Evolutionary conservation across 2,888 invertebrate genomes (phyloP).

Genomic region (Pristionchus entomophagus): DNA sequence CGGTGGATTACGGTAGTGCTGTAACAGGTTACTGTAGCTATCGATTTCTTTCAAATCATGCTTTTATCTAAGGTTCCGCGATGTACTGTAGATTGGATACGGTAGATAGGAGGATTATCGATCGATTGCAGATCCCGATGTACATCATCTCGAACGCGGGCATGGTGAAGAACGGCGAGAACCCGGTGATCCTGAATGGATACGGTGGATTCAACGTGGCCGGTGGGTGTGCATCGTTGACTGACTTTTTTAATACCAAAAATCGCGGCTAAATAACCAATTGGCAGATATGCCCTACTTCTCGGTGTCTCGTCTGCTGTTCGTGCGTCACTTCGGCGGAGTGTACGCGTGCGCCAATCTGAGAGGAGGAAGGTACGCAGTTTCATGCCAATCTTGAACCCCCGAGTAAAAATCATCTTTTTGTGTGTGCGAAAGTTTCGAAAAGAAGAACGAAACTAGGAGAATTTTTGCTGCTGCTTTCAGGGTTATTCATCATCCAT

Average conservation of each 20-base stretch:
- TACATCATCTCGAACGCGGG: conserved; percentile 83
- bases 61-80: too few relatives aligned
- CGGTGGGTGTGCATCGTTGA: background rate
- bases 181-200: conserved; percentile 90
- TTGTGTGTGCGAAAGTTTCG: too few relatives aligned
- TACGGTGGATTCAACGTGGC: conserved; percentile 85
- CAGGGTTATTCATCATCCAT: background rate
- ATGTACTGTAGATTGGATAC: background rate
- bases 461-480: too few relatives aligned
- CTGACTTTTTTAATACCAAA: background rate
- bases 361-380: conserved; percentile 89
- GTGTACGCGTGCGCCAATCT: conserved; percentile 93
- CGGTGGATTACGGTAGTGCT: background rate
- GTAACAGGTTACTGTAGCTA: background rate
- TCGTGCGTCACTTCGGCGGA: conserved; percentile 91
- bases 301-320: conserved; percentile 88
- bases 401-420: too few relatives aligned
- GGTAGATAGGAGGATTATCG: background rate
- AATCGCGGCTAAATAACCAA: background rate
- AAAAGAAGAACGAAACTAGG: too few relatives aligned
- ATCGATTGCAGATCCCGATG: conserved; percentile 84
- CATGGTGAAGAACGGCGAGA: conserved; percentile 56
- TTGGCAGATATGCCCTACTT: conserved; percentile 89
- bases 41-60: too few relatives aligned
- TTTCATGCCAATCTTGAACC: too few relatives aligned